Evolutionary conservation across 2,113 vertebrate genomes (phyloP).

Genomic region (Lonchura striata): DNA sequence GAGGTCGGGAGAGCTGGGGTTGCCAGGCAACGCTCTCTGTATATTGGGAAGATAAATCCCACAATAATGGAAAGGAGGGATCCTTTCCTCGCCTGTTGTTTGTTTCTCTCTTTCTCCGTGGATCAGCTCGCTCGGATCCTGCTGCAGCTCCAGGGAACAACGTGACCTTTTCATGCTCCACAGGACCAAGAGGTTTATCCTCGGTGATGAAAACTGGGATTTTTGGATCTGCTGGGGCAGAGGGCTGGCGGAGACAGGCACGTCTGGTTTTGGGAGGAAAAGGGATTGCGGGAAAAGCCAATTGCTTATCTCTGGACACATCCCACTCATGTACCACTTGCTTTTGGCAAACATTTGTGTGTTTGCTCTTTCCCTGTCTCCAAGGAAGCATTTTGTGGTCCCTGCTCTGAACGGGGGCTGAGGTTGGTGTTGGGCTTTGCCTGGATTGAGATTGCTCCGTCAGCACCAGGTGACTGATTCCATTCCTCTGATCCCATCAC

Average conservation of each 20-base stretch:
- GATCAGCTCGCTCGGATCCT: not conserved
- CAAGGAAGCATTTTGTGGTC: accelerated
- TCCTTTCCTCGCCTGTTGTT: not conserved
- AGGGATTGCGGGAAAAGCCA: not conserved
- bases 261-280: not conserved
- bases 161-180: not conserved
- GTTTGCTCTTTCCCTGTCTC: not conserved
- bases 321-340: not conserved
- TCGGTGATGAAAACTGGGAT: not conserved
- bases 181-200: not conserved
- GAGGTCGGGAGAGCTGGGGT: not conserved
- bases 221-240: not conserved
- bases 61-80: constrained; percentile 21
- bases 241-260: not conserved
- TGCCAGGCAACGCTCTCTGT: constrained; percentile 52
- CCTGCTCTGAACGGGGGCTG: accelerated
- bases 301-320: not conserved
- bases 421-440: not conserved
- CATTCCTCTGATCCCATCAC: not conserved
- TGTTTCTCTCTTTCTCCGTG: not conserved
- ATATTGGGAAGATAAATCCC: constrained; percentile 60
- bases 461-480: constrained; percentile 14
- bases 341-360: not conserved
- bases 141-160: not conserved
- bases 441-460: not conserved